These are phyloP conservation scores for Hormaphis cornu DNA, from an alignment of 1,140 invertebrate genomes.

Conservation along the genomic window DNA sequence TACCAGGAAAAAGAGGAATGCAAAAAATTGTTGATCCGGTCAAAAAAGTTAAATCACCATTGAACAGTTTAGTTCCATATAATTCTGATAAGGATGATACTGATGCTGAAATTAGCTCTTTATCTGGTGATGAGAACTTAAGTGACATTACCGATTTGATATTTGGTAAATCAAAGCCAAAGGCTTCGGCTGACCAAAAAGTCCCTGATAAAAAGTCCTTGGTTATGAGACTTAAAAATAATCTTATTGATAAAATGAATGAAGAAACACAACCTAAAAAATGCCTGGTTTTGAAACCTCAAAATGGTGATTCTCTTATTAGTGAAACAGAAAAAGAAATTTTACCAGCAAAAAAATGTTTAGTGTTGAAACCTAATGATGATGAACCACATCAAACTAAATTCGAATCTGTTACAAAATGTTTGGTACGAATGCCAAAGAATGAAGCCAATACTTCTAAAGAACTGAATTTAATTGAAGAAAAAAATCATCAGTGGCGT, in stretches of 20 bases:
- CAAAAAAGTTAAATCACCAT: not conserved
- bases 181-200: not conserved
- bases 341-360: slow-evolving; percentile 1
- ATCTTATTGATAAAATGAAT: not conserved
- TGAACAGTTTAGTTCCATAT: slow-evolving; percentile 27
- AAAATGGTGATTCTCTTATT: not conserved
- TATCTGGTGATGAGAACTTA: slow-evolving; percentile 21
- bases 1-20: not conserved
- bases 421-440: slow-evolving; percentile 19
- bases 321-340: not conserved
- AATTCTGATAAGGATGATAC: slow-evolving; percentile 28
- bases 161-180: not conserved
- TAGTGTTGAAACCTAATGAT: slow-evolving; percentile 17
- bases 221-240: not conserved
- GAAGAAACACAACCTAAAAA: slow-evolving; percentile 15
- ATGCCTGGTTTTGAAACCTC: slow-evolving; percentile 10
- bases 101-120: slow-evolving; percentile 21
- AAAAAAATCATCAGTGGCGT: not conserved
- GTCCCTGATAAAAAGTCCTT: slow-evolving; percentile 23
- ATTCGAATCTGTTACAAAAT: not conserved
- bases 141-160: not conserved
- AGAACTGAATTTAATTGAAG: not conserved
- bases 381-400: not conserved
- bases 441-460: not conserved
- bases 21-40: not conserved